Evolutionary conservation across 2,888 invertebrate genomes (phyloP).

Genomic region (Oegoconia quadripuncta): DNA sequence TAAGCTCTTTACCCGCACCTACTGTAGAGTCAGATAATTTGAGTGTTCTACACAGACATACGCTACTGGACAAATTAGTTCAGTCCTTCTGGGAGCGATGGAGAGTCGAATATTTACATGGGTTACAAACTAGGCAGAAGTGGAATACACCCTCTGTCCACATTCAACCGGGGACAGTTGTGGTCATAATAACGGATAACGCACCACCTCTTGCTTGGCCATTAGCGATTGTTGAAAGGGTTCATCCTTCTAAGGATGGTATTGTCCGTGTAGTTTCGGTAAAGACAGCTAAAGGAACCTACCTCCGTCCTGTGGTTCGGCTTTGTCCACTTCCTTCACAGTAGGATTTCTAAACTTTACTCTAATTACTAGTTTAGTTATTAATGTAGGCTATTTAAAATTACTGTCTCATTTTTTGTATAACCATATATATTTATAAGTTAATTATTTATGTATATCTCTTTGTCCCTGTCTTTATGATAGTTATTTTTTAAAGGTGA

Average conservation of each 20-base stretch:
- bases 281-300: constrained; percentile 9
- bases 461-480: not conserved
- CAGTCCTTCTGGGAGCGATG: constrained; percentile 16
- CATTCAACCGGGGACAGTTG: constrained; percentile 10
- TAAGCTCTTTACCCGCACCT: too few species aligned
- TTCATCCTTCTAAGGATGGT: constrained; percentile 9
- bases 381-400: too few species aligned
- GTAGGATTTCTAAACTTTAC: too few species aligned
- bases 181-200: constrained; percentile 11
- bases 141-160: constrained; percentile 11
- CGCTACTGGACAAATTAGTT: too few species aligned
- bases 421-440: too few species aligned
- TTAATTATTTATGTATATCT: too few species aligned
- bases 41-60: too few species aligned
- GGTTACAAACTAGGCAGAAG: constrained; percentile 11
- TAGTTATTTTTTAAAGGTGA: too few species aligned
- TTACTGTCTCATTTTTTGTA: too few species aligned
- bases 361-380: too few species aligned
- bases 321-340: not conserved
- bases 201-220: constrained; percentile 13
- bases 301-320: constrained; percentile 7
- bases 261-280: constrained; percentile 7
- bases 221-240: constrained; percentile 12
- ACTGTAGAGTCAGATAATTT: too few species aligned
- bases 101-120: constrained; percentile 13